These are phyloP conservation scores for Sapajus apella DNA, from an alignment of 2,113 vertebrate genomes.

Conservation along the genomic window DNA sequence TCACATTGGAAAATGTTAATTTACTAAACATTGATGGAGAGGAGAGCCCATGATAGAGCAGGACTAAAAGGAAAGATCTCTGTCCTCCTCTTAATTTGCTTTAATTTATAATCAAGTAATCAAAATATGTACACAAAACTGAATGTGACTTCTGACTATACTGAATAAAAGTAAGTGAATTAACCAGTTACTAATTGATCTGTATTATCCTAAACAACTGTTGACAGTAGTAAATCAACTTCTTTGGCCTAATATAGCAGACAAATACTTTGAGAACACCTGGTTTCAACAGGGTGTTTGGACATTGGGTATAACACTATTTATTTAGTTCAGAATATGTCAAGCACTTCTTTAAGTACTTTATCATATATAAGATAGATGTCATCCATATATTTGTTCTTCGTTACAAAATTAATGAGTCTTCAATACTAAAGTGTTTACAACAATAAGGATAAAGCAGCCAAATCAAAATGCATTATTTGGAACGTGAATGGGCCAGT, in stretches of 20 bases:
- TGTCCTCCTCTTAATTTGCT: neutral
- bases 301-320: neutral
- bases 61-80: neutral
- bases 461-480: neutral
- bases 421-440: neutral
- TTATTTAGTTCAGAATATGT: neutral
- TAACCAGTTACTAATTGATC: neutral
- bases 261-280: slow-evolving; percentile 5
- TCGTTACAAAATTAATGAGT: neutral
- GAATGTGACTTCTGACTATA: neutral
- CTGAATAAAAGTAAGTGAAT: neutral
- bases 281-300: neutral
- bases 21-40: neutral
- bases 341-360: neutral
- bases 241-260: neutral
- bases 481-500: neutral
- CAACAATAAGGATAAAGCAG: neutral
- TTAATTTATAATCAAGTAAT: slow-evolving; percentile 23
- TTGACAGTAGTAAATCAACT: neutral
- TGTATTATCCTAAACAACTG: neutral
- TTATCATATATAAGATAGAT: neutral
- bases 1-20: neutral
- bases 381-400: neutral
- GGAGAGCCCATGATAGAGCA: neutral
- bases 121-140: neutral